Evolutionary conservation across 2,888 invertebrate genomes (phyloP), one percentile per base, ranked within the genome.

Genomic region (Nymphalis polychloros): DNA sequence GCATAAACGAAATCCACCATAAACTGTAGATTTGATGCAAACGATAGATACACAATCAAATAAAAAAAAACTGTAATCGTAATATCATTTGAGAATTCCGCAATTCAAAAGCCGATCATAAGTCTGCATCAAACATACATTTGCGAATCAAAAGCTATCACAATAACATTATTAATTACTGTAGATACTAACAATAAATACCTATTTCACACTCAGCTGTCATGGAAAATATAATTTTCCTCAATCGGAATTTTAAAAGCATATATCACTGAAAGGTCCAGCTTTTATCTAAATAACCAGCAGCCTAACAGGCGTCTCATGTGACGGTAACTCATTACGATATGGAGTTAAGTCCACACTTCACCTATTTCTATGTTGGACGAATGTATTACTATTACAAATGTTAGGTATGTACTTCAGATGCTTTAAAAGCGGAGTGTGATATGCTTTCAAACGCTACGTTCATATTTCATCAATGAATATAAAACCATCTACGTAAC

Each of bases 401-500:
- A 53, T 48, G 17, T 53, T 61, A 48, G 50, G 59, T 64, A 59
- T 41, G 41, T 59, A 59, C 53, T 27, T 55, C 53, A 27, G 27
- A 55, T 31, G 59, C 59, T 63, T 41, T 27, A 52, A 23, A 59
- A 68, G 68, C 70, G 50, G 69, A 71, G 55, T 69, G 69, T 67
- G 66, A 69, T 70, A 72, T 71, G 61, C 63, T 71, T 73, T 72
- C 67, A 77, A 76, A 76, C 75, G 71, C 81, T 84, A 84, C 76
- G 70, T 75, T 75, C 73, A 41, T 35, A 69, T 74, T 81, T 81
- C 79, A 74, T 72, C 78, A 78, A 75, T 76, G 65, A 81, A 83
- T 90, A 90, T 87, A 92, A 90, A 92, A 89, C 88, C 85, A 79
- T 81, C 90, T 90, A 90, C 81, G 81, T 84, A 85, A 75, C 80